phyloP scores from a whole-genome alignment of 2,888 invertebrate genomes.

The Parasteatoda lunata region DNA sequence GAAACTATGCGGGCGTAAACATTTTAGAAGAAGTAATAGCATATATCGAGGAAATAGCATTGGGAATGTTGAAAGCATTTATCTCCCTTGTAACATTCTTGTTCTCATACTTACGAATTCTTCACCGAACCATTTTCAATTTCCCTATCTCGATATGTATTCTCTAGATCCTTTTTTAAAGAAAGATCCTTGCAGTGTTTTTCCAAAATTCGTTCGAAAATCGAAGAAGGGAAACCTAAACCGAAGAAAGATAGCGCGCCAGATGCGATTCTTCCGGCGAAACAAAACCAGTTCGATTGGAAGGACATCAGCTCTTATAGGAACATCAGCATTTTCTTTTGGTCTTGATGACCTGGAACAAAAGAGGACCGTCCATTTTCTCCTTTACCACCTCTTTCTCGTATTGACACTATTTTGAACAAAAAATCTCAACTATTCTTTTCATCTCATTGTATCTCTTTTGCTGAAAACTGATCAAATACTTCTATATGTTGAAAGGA shows the following conservation, averaged over 20 bases:
- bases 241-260: conserved; percentile 59
- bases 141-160: background rate
- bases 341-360: conserved; percentile 58
- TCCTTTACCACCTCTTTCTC: conserved; percentile 39
- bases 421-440: conserved; percentile 37
- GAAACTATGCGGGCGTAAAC: too few species aligned
- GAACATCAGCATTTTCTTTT: conserved; percentile 54
- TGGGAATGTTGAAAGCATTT: too few species aligned
- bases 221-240: conserved; percentile 56
- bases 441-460: conserved; percentile 45
- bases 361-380: conserved; percentile 53
- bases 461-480: conserved; percentile 46
- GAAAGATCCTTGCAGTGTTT: conserved; percentile 12
- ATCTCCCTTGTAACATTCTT: too few species aligned
- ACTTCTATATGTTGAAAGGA: conserved; percentile 19
- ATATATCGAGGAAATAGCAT: too few species aligned
- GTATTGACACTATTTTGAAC: conserved; percentile 58
- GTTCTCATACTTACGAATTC: too few species aligned
- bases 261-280: conserved; percentile 49
- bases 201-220: conserved; percentile 55
- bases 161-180: conserved; percentile 14
- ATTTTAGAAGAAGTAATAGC: too few species aligned
- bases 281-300: conserved; percentile 60
- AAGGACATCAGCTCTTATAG: conserved; percentile 56
- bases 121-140: background rate